phyloP scores from a whole-genome alignment of 2,113 vertebrate species.

The Paraplagusia blochii region DNA sequence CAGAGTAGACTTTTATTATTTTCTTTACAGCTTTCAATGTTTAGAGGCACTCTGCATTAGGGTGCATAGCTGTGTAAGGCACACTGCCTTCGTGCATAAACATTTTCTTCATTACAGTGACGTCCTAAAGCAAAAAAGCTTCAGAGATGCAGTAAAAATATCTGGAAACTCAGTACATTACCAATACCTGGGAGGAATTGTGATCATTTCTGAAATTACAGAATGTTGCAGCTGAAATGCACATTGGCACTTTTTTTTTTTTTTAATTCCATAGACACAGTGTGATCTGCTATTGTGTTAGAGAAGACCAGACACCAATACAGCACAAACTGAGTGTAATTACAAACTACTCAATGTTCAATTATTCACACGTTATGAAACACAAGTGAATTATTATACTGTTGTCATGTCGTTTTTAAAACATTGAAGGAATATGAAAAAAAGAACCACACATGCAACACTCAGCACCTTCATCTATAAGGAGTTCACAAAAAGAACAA shows the following conservation, averaged over 20 bases:
- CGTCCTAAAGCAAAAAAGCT: conserved; percentile 49
- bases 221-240: conserved; percentile 60
- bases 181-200: conserved; percentile 40
- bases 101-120: conserved; percentile 51
- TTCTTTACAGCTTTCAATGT: conserved; percentile 56
- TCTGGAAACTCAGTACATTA: conserved; percentile 33
- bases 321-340: conserved; percentile 47
- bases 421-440: conserved; percentile 8
- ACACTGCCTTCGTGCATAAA: conserved; percentile 66
- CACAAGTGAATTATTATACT: conserved; percentile 43
- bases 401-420: conserved; percentile 39
- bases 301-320: conserved; percentile 51
- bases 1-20: conserved; percentile 47
- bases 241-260: conserved; percentile 63
- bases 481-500: conserved; percentile 46
- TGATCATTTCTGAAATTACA: conserved; percentile 40
- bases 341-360: conserved; percentile 47
- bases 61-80: conserved; percentile 69
- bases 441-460: conserved; percentile 64
- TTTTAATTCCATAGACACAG: conserved; percentile 53
- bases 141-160: conserved; percentile 59
- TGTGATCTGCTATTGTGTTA: conserved; percentile 54
- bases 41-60: conserved; percentile 63
- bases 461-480: conserved; percentile 58
- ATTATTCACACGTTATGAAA: conserved; percentile 29